Conservation (phyloP, 2,888 invertebrate species). For the Physocephala rufipes region DNA sequence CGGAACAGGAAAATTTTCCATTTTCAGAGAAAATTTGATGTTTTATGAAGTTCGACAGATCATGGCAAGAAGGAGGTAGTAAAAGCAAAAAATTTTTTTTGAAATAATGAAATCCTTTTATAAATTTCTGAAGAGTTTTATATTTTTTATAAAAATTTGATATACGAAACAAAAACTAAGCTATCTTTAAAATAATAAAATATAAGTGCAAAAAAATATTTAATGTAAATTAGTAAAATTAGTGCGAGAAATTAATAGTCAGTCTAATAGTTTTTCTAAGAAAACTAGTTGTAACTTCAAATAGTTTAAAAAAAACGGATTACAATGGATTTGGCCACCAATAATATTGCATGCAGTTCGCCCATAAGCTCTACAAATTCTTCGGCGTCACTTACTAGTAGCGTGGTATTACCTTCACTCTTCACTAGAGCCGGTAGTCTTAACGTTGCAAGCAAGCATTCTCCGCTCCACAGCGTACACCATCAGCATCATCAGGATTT, state of each 20-base stretch:
- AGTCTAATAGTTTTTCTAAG: background rate
- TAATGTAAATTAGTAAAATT: conserved; percentile 8
- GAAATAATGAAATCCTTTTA: conserved; percentile 37
- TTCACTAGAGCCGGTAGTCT: conserved; percentile 42
- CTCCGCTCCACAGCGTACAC: background rate
- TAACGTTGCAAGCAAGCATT: conserved; percentile 27
- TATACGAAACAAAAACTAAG: conserved; percentile 1
- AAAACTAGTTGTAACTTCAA: background rate
- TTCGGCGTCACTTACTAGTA: conserved; percentile 42
- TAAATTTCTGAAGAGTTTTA: conserved; percentile 35
- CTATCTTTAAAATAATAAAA: conserved; percentile 18
- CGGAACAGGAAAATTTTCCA: conserved; percentile 49
- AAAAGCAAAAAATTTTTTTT: conserved; percentile 35
- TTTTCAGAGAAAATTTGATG: conserved; percentile 45
- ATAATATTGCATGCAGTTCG: conserved; percentile 27
- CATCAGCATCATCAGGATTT: conserved; percentile 53
- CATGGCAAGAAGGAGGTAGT: conserved; percentile 41
- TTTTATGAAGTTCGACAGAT: conserved; percentile 36
- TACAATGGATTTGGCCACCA: conserved; percentile 32
- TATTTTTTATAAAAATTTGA: conserved; percentile 35
- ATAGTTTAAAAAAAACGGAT: background rate
- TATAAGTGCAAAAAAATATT: conserved; percentile 3
- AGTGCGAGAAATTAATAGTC: background rate
- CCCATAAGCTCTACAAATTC: conserved; percentile 23
- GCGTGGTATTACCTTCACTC: conserved; percentile 50